phyloP scores from a whole-genome alignment of 1,140 invertebrate species.

The Saxidomus purpurata region DNA sequence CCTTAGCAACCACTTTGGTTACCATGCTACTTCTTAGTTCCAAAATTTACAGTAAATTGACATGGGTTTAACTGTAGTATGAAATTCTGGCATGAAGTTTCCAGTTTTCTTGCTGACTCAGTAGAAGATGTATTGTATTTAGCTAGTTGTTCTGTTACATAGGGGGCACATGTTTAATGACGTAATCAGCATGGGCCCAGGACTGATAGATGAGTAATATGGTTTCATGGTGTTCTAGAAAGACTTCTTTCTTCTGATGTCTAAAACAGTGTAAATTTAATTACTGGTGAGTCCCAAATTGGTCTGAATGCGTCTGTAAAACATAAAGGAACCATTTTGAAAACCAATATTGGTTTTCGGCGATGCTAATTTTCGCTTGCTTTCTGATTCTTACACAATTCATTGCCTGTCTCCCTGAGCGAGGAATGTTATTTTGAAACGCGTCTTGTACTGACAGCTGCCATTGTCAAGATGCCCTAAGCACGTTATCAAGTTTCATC shows the following conservation, averaged over 20 bases:
- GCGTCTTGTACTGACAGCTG: background rate
- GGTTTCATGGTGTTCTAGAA: background rate
- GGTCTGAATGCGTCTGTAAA: background rate
- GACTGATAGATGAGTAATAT: too few species aligned
- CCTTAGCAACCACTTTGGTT: too few species aligned
- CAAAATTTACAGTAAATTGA: too few species aligned
- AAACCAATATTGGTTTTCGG: background rate
- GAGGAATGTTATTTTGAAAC: background rate
- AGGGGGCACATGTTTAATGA: too few species aligned
- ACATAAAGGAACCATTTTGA: constrained; percentile 3
- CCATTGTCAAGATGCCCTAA: background rate
- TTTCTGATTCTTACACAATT: background rate
- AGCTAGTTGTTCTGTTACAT: too few species aligned
- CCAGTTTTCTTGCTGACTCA: too few species aligned
- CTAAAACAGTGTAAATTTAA: background rate
- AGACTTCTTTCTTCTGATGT: background rate
- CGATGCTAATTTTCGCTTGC: background rate
- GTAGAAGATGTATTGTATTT: too few species aligned
- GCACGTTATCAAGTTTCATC: background rate
- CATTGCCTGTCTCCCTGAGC: background rate
- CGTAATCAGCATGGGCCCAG: too few species aligned
- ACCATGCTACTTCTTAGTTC: too few species aligned
- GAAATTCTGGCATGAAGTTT: too few species aligned
- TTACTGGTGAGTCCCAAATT: background rate
- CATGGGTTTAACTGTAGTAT: too few species aligned